Percentiles rank a stretch among this genome's conserved stretches.
These are phyloP conservation scores for Oedothorax gibbosus DNA, from an alignment of 1,140 invertebrate species.

Conservation along the genomic window DNA sequence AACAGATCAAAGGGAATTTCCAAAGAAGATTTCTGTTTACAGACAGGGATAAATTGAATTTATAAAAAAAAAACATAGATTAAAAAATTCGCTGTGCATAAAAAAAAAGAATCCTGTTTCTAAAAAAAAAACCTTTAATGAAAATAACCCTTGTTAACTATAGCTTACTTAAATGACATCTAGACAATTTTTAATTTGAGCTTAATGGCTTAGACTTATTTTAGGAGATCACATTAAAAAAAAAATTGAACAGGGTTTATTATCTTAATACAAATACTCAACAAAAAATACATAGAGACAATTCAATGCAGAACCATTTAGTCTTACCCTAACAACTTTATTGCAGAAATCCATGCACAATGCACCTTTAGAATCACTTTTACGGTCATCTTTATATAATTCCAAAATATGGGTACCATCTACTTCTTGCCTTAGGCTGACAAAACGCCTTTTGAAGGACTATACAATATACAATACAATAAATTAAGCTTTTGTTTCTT, in stretches of 20 bases:
- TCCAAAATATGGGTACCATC: slow-evolving; percentile 91
- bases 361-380: slow-evolving; percentile 88
- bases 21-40: no score
- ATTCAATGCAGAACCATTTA: not conserved
- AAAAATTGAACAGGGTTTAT: not conserved
- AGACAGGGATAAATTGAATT: no score
- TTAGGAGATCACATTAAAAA: not conserved
- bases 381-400: slow-evolving; percentile 92
- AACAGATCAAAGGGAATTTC: no score
- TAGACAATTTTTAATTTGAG: not conserved
- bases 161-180: no score
- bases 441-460: slow-evolving; percentile 91
- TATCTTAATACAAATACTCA: not conserved
- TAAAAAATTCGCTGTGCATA: no score
- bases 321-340: slow-evolving; percentile 82
- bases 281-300: not conserved
- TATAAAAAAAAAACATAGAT: no score
- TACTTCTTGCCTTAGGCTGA: slow-evolving; percentile 86
- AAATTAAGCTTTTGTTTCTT: not conserved
- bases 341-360: slow-evolving; percentile 93
- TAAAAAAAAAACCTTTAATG: no score
- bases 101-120: no score
- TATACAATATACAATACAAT: slow-evolving; percentile 63
- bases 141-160: no score
- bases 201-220: not conserved